Percentiles rank a stretch among this genome's conserved stretches.
These are phyloP conservation scores for Acrobeloides nanus DNA, from an alignment of 2,888 invertebrate species.

Conservation along the genomic window DNA sequence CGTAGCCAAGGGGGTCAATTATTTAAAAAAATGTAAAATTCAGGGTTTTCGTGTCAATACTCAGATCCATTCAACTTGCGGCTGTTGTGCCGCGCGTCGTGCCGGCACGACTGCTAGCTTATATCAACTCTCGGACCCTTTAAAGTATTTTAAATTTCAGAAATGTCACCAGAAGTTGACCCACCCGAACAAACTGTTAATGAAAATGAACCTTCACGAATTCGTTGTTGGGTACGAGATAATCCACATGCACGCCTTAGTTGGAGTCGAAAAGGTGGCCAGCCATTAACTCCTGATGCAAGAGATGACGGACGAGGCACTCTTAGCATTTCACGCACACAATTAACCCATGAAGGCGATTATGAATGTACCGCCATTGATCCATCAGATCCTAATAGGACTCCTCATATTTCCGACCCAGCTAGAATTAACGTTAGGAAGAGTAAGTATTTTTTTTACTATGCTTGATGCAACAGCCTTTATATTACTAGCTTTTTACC, in stretches of 20 bases:
- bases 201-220: conserved; percentile 64
- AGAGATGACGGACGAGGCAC: conserved; percentile 34
- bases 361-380: conserved; percentile 41
- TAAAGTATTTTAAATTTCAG: too few relatives aligned
- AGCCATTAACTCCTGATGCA: conserved; percentile 41
- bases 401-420: conserved; percentile 18
- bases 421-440: conserved; percentile 14
- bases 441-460: conserved; percentile 5
- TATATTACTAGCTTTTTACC: conserved; percentile 1
- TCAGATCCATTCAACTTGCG: too few relatives aligned
- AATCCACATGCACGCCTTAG: conserved; percentile 37
- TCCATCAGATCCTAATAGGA: conserved; percentile 28
- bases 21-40: too few relatives aligned
- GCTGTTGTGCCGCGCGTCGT: too few relatives aligned
- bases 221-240: conserved; percentile 60
- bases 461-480: neutral
- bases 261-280: conserved; percentile 37
- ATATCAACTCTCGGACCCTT: too few relatives aligned
- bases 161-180: conserved; percentile 31
- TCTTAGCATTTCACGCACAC: conserved; percentile 33
- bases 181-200: conserved; percentile 65
- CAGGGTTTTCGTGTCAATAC: too few relatives aligned
- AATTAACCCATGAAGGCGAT: conserved; percentile 41
- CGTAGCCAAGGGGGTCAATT: too few relatives aligned
- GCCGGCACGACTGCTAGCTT: too few relatives aligned